A percentile compares a stretch with the other conserved stretches of the same genome.
Evolutionary conservation across 1,140 invertebrate species (phyloP).

Genomic region (Octopus bimaculoides): DNA sequence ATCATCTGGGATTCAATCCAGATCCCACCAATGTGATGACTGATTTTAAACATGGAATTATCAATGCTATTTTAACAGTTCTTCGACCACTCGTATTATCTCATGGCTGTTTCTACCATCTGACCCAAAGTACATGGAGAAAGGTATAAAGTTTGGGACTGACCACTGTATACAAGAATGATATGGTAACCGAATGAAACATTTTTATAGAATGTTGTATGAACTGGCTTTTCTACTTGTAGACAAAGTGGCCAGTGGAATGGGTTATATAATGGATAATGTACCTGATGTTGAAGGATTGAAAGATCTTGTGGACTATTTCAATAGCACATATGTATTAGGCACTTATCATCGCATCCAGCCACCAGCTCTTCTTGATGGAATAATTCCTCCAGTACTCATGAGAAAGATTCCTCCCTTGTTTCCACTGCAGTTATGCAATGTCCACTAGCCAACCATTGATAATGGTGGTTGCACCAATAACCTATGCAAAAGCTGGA

Average conservation of each 20-base stretch:
- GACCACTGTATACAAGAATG: conserved; percentile 14
- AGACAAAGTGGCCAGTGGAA: conserved; percentile 17
- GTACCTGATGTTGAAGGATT: conserved; percentile 14
- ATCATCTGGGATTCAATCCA: conserved; percentile 7
- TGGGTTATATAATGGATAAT: conserved; percentile 6
- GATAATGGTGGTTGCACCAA: conserved; percentile 12
- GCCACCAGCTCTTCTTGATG: conserved; percentile 6
- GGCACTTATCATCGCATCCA: conserved; percentile 2
- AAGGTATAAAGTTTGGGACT: conserved; percentile 26
- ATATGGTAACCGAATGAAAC: too few species aligned
- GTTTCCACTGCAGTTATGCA: conserved; percentile 18
- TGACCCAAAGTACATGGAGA: conserved; percentile 28
- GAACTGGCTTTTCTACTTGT: conserved; percentile 27
- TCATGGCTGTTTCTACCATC: conserved; percentile 32
- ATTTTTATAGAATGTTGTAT: conserved; percentile 29
- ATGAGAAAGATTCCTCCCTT: conserved; percentile 9
- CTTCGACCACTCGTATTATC: not conserved
- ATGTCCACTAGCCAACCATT: conserved; percentile 15
- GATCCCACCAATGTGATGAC: conserved; percentile 6
- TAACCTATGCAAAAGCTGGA: conserved; percentile 23
- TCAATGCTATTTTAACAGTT: conserved; percentile 5
- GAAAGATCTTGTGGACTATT: conserved; percentile 19
- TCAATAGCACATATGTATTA: conserved; percentile 21
- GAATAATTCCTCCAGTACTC: not conserved
- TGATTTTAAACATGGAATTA: conserved; percentile 1